A percentile compares a stretch with the other conserved stretches of the same genome.
phyloP scores from a whole-genome alignment of 2,797 vertebrate genomes.

The Scarus forsteni region DNA sequence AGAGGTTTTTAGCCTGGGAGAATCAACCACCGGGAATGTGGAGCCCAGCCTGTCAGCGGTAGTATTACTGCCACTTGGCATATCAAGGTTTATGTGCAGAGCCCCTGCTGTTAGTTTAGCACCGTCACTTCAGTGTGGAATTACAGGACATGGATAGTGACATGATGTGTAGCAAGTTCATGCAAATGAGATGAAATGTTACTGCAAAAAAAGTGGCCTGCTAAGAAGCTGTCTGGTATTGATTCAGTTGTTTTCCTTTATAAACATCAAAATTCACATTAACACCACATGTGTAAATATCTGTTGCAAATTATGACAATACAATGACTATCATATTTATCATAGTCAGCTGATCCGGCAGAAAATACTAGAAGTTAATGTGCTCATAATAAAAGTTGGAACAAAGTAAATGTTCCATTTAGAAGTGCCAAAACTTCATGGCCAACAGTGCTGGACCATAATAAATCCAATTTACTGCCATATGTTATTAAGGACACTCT shows the following conservation, averaged over 20 bases:
- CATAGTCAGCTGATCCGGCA: too few relatives aligned
- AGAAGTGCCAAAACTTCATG: too few relatives aligned
- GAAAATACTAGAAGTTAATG: too few relatives aligned
- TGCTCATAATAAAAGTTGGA: neutral
- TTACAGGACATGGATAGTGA: constrained; percentile 38
- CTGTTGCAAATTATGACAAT: too few relatives aligned
- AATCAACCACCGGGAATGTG: constrained; percentile 72
- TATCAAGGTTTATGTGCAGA: constrained; percentile 50
- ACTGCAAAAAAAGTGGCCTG: neutral
- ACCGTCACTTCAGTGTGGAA: constrained; percentile 54
- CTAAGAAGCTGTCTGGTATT: neutral
- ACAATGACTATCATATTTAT: too few relatives aligned
- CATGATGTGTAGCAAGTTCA: constrained; percentile 45
- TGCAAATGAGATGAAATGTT: constrained; percentile 16
- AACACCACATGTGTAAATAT: too few relatives aligned
- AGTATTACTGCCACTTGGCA: constrained; percentile 53
- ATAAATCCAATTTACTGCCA: too few relatives aligned
- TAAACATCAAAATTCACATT: neutral
- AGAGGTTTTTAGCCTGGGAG: constrained; percentile 77
- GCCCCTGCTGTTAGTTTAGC: constrained; percentile 42
- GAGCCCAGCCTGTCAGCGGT: constrained; percentile 44
- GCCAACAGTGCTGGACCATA: too few relatives aligned
- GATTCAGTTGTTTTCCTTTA: neutral
- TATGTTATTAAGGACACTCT: neutral
- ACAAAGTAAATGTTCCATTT: neutral